These are phyloP conservation scores for Epiblema foenella DNA, from an alignment of 2,888 invertebrate genomes.

Conservation along the genomic window DNA sequence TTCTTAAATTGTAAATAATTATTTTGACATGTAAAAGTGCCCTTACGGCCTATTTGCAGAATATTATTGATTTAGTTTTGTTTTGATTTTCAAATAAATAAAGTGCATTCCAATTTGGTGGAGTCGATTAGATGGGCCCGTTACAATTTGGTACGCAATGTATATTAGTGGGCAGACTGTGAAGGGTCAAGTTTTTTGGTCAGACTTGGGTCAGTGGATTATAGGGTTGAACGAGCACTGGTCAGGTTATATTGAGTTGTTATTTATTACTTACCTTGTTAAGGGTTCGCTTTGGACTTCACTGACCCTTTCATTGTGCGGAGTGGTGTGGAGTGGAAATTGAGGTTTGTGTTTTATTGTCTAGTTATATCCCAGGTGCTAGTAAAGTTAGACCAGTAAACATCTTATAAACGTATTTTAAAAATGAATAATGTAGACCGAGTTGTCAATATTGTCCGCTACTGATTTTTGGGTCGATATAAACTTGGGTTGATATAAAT, in stretches of 20 bases:
- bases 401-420: too few relatives aligned
- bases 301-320: constrained; percentile 29
- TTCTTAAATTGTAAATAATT: too few relatives aligned
- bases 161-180: neutral
- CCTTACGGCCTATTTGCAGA: too few relatives aligned
- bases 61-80: too few relatives aligned
- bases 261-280: constrained; percentile 38
- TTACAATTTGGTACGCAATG: constrained; percentile 4
- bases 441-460: too few relatives aligned
- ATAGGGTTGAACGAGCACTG: constrained; percentile 25
- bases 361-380: neutral
- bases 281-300: constrained; percentile 24
- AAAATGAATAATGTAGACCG: too few relatives aligned
- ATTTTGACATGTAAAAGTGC: too few relatives aligned
- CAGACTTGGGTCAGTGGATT: constrained; percentile 45
- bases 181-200: constrained; percentile 8
- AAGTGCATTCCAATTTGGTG: constrained; percentile 7
- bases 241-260: constrained; percentile 31
- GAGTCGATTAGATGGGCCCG: neutral
- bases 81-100: constrained; percentile 1
- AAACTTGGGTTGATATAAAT: too few relatives aligned
- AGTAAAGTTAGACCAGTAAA: too few relatives aligned
- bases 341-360: constrained; percentile 1
- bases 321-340: neutral
- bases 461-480: too few relatives aligned